Percentiles rank a stretch among this genome's conserved stretches.
These are phyloP conservation scores for Silvanus unidentatus DNA, from an alignment of 2,888 invertebrate species.

Conservation along the genomic window DNA sequence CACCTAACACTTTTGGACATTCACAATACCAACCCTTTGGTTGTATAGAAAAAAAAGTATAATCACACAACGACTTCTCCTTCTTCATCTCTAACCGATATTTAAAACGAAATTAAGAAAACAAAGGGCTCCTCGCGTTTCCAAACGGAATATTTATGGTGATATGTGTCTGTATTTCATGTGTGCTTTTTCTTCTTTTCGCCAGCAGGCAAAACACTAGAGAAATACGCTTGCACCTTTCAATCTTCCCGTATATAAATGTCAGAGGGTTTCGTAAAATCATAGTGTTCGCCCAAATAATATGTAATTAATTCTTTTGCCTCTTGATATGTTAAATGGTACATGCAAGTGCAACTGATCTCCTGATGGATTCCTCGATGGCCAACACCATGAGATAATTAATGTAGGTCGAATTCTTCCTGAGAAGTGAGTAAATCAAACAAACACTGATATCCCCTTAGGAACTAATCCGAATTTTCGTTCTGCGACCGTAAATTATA, in stretches of 20 bases:
- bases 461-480: too few relatives aligned
- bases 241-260: slow-evolving; percentile 4
- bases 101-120: slow-evolving; percentile 22
- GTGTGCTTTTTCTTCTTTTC: not conserved
- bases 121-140: slow-evolving; percentile 16
- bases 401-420: too few relatives aligned
- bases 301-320: slow-evolving; percentile 42
- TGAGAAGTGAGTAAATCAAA: too few relatives aligned
- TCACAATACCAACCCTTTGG: slow-evolving; percentile 4
- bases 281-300: slow-evolving; percentile 40
- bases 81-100: slow-evolving; percentile 17
- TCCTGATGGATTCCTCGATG: too few relatives aligned
- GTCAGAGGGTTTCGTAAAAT: slow-evolving; percentile 30
- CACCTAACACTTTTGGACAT: not conserved
- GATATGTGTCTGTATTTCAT: too few relatives aligned
- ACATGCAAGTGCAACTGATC: slow-evolving; percentile 40
- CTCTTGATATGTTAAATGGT: slow-evolving; percentile 44
- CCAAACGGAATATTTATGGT: not conserved
- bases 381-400: too few relatives aligned
- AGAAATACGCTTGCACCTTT: not conserved
- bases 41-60: not conserved
- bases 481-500: too few relatives aligned
- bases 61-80: too few relatives aligned
- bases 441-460: too few relatives aligned
- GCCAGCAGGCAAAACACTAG: not conserved